Evolutionary conservation across 2,888 invertebrate species (phyloP).

Genomic region (Epinotia demarniana): DNA sequence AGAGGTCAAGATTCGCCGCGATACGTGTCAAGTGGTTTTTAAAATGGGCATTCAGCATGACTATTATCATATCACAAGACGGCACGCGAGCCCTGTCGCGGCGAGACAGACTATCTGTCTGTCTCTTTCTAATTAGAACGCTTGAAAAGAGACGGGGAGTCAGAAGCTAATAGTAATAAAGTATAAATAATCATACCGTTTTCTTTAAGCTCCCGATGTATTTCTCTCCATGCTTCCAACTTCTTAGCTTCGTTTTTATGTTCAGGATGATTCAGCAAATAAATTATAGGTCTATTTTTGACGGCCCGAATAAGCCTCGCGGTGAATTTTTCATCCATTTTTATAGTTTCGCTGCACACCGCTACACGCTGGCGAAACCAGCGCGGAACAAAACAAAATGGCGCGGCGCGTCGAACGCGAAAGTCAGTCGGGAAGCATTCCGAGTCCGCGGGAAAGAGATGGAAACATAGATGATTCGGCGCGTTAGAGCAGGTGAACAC

Average conservation of each 20-base stretch:
- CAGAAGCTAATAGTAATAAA: too few species aligned
- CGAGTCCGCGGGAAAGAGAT: background rate
- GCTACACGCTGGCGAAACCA: background rate
- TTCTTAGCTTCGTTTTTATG: background rate
- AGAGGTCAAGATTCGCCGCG: too few species aligned
- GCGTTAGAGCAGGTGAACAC: background rate
- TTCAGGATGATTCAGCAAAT: background rate
- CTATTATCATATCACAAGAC: too few species aligned
- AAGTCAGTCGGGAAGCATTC: background rate
- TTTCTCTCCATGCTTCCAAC: background rate
- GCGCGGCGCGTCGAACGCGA: background rate
- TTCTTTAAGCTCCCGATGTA: background rate
- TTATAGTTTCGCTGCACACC: background rate
- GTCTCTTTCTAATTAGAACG: too few species aligned
- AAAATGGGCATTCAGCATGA: too few species aligned
- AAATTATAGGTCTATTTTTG: background rate
- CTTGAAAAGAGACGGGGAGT: too few species aligned
- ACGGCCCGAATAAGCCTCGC: background rate
- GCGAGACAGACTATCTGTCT: too few species aligned
- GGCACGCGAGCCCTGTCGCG: too few species aligned
- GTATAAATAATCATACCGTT: background rate
- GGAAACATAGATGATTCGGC: background rate
- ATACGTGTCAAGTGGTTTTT: too few species aligned
- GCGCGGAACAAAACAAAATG: conserved; percentile 1
- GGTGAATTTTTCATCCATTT: background rate